These are phyloP conservation scores for Microcebus jonahi DNA, from an alignment of 2,113 vertebrate genomes.

Conservation along the genomic window DNA sequence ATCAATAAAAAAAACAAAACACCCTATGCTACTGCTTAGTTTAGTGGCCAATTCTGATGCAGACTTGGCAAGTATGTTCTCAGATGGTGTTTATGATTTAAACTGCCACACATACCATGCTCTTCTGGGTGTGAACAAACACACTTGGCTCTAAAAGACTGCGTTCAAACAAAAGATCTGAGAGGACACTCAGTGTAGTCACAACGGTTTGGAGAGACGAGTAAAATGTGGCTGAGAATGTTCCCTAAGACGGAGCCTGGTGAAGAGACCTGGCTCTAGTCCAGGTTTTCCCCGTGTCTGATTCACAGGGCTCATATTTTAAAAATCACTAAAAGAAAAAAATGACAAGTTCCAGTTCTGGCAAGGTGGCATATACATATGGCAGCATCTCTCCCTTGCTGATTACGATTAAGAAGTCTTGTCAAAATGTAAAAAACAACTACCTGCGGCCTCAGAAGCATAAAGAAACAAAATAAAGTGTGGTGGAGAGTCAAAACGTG, in stretches of 20 bases:
- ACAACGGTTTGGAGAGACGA: not conserved
- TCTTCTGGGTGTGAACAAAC: constrained; percentile 70
- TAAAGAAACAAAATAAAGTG: not conserved
- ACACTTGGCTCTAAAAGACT: constrained; percentile 50
- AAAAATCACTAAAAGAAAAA: not conserved
- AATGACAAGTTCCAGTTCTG: not conserved
- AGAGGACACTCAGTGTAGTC: not conserved
- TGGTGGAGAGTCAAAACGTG: not conserved
- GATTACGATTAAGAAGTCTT: not conserved
- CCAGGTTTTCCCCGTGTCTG: not conserved
- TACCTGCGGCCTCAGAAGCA: not conserved
- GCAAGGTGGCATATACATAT: not conserved
- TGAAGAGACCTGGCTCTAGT: not conserved
- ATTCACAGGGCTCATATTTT: not conserved
- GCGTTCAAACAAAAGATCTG: constrained; percentile 25
- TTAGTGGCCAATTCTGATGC: constrained; percentile 47
- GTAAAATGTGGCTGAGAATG: not conserved
- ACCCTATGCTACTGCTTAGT: not conserved
- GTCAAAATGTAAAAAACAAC: not conserved
- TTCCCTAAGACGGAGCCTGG: not conserved
- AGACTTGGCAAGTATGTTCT: constrained; percentile 55
- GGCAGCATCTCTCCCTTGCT: not conserved
- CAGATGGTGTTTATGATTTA: constrained; percentile 69
- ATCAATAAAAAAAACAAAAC: not conserved
- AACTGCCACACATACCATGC: constrained; percentile 36